phyloP scores from a whole-genome alignment of 2,888 invertebrate species.

The Hydrotaea cyrtoneurina region DNA sequence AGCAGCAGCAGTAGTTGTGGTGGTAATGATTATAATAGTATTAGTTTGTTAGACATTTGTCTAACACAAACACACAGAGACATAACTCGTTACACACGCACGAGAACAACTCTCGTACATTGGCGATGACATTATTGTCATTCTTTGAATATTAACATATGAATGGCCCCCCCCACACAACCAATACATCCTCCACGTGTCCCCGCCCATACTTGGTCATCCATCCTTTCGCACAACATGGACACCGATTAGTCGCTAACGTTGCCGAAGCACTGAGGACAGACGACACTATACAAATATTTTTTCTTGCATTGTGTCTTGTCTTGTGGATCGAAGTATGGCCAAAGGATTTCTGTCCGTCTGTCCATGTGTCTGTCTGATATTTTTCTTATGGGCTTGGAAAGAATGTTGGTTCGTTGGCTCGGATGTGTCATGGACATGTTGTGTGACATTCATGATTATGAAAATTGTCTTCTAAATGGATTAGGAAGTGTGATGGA shows the following conservation, averaged over 20 bases:
- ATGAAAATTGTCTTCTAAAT: conserved; percentile 9
- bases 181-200: background rate
- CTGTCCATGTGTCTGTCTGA: background rate
- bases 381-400: background rate
- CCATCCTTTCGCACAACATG: background rate
- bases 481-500: background rate
- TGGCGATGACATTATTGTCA: conserved; percentile 1
- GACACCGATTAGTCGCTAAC: too few species aligned
- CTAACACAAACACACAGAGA: background rate
- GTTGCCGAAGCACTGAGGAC: too few species aligned
- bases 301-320: too few species aligned
- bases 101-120: background rate
- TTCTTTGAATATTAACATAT: background rate
- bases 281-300: too few species aligned
- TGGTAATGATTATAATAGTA: background rate
- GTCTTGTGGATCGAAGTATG: background rate
- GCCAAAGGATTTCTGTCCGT: too few species aligned
- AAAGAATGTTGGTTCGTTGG: background rate
- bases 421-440: background rate
- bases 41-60: background rate
- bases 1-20: background rate
- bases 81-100: background rate
- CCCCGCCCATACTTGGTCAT: background rate
- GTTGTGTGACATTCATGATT: conserved; percentile 15
- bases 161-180: too few species aligned